These are phyloP conservation scores for Idaea biselata DNA, from an alignment of 2,888 invertebrate species.

Conservation along the genomic window DNA sequence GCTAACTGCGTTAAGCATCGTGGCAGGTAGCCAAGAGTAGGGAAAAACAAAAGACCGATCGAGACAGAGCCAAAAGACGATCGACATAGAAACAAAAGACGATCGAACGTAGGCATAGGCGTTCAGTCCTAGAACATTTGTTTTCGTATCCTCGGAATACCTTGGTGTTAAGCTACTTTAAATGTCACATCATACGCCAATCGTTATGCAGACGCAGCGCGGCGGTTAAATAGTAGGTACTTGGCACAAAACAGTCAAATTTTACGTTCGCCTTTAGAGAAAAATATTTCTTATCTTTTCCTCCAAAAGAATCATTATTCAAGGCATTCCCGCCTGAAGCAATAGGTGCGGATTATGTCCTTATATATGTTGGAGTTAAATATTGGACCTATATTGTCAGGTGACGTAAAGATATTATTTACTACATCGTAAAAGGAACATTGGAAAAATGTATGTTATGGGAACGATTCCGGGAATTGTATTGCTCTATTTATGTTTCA, in stretches of 20 bases:
- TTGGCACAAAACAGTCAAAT: not conserved
- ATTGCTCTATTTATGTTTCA: not conserved
- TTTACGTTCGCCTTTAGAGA: conserved; percentile 12
- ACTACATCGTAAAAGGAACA: conserved; percentile 3
- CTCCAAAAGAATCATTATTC: conserved; percentile 22
- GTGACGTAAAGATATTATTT: conserved; percentile 4
- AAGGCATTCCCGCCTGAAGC: conserved; percentile 18
- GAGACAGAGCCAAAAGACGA: no score
- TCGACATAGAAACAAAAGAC: no score
- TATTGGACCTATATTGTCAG: conserved; percentile 14
- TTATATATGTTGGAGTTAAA: conserved; percentile 20
- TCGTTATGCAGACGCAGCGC: not conserved
- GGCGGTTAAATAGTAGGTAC: not conserved
- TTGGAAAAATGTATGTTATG: not conserved
- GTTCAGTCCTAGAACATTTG: not conserved
- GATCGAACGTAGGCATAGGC: not conserved
- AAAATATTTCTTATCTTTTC: conserved; percentile 21
- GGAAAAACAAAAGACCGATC: no score
- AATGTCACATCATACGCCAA: not conserved
- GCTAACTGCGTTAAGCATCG: no score
- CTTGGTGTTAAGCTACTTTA: no score
- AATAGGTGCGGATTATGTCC: conserved; percentile 23
- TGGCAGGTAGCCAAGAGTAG: no score
- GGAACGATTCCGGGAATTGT: not conserved
- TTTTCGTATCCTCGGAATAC: not conserved